A percentile compares a stretch with the other conserved stretches of the same genome.
phyloP scores from a whole-genome alignment of 2,888 invertebrate genomes.

The Odontomyia ornata region DNA sequence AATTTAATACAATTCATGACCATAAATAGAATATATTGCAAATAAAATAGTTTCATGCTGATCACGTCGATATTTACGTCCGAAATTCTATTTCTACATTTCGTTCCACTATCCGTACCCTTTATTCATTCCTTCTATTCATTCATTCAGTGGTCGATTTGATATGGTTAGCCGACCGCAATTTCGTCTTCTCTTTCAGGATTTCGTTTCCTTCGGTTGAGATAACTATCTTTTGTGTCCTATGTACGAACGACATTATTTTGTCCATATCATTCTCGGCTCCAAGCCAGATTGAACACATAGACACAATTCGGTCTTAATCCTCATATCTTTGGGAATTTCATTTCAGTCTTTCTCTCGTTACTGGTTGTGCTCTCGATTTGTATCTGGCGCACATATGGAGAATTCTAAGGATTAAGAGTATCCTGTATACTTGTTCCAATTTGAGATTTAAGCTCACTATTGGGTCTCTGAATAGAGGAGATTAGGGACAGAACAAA shows the following conservation, averaged over 20 bases:
- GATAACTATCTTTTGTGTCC: background rate
- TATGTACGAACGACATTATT: background rate
- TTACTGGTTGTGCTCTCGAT: background rate
- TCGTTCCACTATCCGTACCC: background rate
- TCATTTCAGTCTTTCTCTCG: background rate
- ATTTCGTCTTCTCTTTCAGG: background rate
- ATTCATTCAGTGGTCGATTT: background rate
- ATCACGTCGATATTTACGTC: constrained; percentile 40
- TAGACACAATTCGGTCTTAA: constrained; percentile 16
- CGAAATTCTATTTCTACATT: constrained; percentile 13
- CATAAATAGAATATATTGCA: constrained; percentile 7
- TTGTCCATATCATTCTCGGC: constrained; percentile 1
- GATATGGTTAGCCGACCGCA: background rate
- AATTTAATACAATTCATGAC: constrained; percentile 13
- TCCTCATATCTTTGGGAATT: constrained; percentile 35
- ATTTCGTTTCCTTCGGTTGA: background rate
- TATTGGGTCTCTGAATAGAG: background rate
- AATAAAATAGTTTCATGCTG: constrained; percentile 35
- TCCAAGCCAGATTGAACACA: background rate
- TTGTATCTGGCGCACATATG: background rate
- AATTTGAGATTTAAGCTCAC: background rate
- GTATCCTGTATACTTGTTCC: background rate
- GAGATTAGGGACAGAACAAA: background rate
- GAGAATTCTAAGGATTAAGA: background rate
- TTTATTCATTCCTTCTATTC: background rate